Conservation (phyloP, 2,113 vertebrate species). For the Erpornis zantholeuca region DNA sequence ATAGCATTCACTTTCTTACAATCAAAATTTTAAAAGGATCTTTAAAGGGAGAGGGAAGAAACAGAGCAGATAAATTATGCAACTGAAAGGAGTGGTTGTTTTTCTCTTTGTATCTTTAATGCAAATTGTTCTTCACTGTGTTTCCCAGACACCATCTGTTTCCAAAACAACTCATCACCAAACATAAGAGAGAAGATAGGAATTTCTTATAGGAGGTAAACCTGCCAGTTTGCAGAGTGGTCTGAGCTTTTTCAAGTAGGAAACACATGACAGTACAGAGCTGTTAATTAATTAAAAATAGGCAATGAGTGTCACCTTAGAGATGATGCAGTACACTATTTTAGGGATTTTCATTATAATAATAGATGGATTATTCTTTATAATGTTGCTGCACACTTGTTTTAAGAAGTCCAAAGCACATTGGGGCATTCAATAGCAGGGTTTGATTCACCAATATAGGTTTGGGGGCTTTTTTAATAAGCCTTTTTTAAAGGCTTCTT, state of each 20-base stretch:
- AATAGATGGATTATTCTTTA: neutral
- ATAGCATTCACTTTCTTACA: neutral
- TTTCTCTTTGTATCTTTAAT: neutral
- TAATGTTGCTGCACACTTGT: neutral
- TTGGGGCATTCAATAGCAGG: neutral
- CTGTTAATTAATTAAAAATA: constrained; percentile 11
- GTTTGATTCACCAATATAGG: neutral
- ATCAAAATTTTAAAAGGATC: constrained; percentile 1
- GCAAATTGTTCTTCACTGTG: neutral
- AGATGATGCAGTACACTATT: neutral
- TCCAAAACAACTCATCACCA: constrained; percentile 1
- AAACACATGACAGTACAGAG: neutral
- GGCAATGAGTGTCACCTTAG: neutral
- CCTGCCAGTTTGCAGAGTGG: neutral
- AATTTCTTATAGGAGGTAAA: neutral
- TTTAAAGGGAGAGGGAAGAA: neutral
- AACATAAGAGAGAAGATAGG: neutral
- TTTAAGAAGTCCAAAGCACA: neutral
- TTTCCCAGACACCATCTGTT: constrained; percentile 35
- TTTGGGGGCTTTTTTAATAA: neutral
- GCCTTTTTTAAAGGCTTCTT: neutral
- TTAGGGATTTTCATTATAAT: neutral
- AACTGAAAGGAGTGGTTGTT: neutral
- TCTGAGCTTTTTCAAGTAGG: neutral
- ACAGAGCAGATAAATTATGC: neutral